Evolutionary conservation across 2,797 vertebrate species (phyloP).

Genomic region (Enteromius unitaeniatus): DNA sequence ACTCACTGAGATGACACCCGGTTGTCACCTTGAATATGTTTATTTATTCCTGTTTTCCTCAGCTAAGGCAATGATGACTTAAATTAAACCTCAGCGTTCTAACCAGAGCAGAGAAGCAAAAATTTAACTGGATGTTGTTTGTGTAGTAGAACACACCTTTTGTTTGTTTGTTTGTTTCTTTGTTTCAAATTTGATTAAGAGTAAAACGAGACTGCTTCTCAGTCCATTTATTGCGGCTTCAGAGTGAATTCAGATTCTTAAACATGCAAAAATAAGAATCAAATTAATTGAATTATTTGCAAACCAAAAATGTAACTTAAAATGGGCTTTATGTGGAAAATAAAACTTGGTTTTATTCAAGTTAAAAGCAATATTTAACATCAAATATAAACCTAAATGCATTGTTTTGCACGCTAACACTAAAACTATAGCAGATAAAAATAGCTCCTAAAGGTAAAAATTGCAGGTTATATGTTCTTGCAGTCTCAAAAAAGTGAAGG

Average conservation of each 20-base stretch:
- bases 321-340: neutral
- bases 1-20: constrained; percentile 64
- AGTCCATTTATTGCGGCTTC: neutral
- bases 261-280: neutral
- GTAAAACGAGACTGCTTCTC: neutral
- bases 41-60: constrained; percentile 73
- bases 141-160: neutral
- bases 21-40: constrained; percentile 78
- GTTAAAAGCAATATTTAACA: neutral
- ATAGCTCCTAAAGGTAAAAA: neutral
- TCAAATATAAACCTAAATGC: neutral
- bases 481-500: neutral
- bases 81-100: constrained; percentile 67
- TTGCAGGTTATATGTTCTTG: neutral
- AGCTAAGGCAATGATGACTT: constrained; percentile 67
- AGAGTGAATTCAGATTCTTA: neutral
- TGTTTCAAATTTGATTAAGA: neutral
- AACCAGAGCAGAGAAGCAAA: constrained; percentile 4
- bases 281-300: neutral
- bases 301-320: neutral
- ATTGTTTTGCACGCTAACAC: neutral
- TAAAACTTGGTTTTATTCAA: neutral
- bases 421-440: neutral
- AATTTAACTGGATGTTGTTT: constrained; percentile 5
- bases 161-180: neutral